Evolutionary conservation across 1,140 invertebrate genomes (phyloP).

Genomic region (Megathymus violae): DNA sequence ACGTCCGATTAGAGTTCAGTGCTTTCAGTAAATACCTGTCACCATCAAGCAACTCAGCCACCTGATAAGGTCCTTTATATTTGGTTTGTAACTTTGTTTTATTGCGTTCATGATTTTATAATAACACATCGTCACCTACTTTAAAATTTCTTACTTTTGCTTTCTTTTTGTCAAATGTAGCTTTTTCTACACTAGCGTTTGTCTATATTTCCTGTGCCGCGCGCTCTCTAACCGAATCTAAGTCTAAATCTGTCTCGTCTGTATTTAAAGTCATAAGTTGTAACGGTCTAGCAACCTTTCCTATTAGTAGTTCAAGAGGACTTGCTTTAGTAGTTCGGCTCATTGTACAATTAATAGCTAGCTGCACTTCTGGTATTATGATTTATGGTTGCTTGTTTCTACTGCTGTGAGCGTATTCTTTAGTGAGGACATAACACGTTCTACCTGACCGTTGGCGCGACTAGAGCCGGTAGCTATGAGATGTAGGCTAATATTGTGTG

Average conservation of each 20-base stretch:
- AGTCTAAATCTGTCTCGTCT: conserved; percentile 20
- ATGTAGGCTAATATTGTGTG: conserved; percentile 44
- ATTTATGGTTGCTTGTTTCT: conserved; percentile 12
- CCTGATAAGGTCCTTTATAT: conserved; percentile 40
- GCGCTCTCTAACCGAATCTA: conserved; percentile 27
- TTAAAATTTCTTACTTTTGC: conserved; percentile 36
- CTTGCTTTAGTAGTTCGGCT: conserved; percentile 29
- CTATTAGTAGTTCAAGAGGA: conserved; percentile 37
- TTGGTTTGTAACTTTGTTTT: conserved; percentile 48
- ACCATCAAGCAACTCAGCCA: too few relatives aligned
- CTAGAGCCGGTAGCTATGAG: conserved; percentile 49
- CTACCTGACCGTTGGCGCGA: conserved; percentile 50
- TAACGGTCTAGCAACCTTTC: conserved; percentile 35
- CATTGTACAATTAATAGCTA: conserved; percentile 32
- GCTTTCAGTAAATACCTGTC: too few relatives aligned
- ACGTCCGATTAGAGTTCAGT: too few relatives aligned
- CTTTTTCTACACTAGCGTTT: conserved; percentile 24
- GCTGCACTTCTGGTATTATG: conserved; percentile 35
- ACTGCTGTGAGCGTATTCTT: conserved; percentile 32
- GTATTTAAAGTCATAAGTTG: conserved; percentile 19
- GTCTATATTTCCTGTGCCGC: conserved; percentile 19
- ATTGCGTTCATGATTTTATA: conserved; percentile 45
- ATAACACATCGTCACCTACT: conserved; percentile 39
- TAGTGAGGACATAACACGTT: conserved; percentile 51
- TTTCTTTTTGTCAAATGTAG: conserved; percentile 39